Percentiles rank a stretch among this genome's conserved stretches.
Conservation (phyloP, 2,113 vertebrate species). For the Dicrurus megarhynchus region DNA sequence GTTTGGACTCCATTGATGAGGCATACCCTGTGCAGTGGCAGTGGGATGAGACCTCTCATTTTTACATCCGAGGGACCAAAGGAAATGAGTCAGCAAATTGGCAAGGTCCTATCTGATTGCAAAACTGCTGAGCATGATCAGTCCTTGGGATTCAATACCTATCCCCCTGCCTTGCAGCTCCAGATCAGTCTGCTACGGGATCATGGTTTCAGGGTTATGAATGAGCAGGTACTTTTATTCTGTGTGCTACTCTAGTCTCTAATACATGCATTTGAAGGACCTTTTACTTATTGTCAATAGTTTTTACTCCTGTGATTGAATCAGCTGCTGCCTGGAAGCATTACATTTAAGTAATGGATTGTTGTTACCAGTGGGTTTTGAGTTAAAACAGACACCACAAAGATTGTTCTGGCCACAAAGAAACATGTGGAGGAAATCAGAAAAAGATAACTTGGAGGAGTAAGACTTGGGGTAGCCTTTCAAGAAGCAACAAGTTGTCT, state of each 20-base stretch:
- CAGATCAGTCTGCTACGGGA: background rate
- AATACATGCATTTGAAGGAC: background rate
- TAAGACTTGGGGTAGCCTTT: background rate
- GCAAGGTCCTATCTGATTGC: constrained; percentile 21
- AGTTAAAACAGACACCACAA: background rate
- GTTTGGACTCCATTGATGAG: background rate
- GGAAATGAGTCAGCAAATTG: constrained; percentile 55
- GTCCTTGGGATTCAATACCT: background rate
- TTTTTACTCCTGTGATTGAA: background rate
- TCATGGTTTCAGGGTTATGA: background rate
- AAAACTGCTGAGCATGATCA: constrained; percentile 37
- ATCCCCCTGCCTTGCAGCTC: background rate
- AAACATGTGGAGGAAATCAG: background rate
- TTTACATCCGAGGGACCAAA: background rate
- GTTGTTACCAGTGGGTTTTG: background rate
- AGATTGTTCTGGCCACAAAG: background rate
- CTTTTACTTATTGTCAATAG: background rate
- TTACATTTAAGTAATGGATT: background rate
- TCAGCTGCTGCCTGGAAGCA: background rate
- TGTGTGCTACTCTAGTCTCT: background rate
- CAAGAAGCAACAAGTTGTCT: background rate
- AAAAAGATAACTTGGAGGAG: background rate
- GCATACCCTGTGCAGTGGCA: constrained; percentile 6
- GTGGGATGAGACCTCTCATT: constrained; percentile 22
- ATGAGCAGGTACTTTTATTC: background rate